Base-by-base conservation (phyloP, 2,113 vertebrate genomes). In the Scophthalmus maximus region DNA sequence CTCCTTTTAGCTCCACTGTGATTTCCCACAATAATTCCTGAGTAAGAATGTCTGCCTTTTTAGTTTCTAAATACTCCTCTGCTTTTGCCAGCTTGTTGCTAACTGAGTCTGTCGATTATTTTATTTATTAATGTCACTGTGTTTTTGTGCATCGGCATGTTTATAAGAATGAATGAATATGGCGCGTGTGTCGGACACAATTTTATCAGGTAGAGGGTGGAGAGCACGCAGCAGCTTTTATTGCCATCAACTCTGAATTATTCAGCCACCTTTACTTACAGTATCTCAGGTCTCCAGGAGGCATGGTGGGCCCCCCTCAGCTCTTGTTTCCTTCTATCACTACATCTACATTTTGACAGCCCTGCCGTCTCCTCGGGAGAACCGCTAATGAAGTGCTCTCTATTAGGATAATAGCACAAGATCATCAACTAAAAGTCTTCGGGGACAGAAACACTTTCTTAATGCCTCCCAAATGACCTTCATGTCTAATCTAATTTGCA, bases 241-340 rank as follows among this genome's bases (percentile, higher is more conserved):
- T 38, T n/a, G n/a, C 22, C 23, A 1, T 51, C 46, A 59, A 56
- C 67, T 60, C 53, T 89, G 58, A 91, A 90, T 91, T 83, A 90
- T 92, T 90, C 60, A 91, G 20, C 50, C 76, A n/a, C n/a, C 59
- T 78, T 73, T 40, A 68, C 66, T 57, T 75, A 73, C 47, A 59
- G 55, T 60, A 65, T 72, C 60, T 70, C 76, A n/a, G 23, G 51
- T 79, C 82, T 71, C 82, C 36, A 11, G 14, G 64, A 76, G 73
- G 51, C 59, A 50, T 47, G 38, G 62, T 62, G 30, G 44, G 30
- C 68, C 65, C 26, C 71, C 55, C 73, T 42, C 64, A 73, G 78
- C 86, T 93, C 88, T 66, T 67, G 78, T 92, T 92, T 88, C 87
- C 68, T 68, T 59, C 68, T 53, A 67, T 74, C 52, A 32, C 79